Base-by-base conservation (phyloP, 37 sponge, comb jelly and placozoan species). In the Lycopodina hypogea region DNA sequence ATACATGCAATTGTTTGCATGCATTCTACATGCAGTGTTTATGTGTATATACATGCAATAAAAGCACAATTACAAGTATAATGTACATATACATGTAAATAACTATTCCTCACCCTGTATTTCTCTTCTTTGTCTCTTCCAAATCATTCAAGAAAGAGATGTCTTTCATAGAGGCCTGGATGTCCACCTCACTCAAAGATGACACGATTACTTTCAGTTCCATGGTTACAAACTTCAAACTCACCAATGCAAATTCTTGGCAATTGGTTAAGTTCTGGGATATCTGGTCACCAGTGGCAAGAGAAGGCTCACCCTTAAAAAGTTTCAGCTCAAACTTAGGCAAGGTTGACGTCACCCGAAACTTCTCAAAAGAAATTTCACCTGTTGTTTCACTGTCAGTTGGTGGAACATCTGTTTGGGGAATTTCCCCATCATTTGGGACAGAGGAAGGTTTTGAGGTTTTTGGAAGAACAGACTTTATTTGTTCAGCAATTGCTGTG, bases 91-190 rank as follows among this genome's bases (percentile, higher is more conserved):
- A n/a, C n/a, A n/a, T n/a, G n/a, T n/a, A n/a, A n/a, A n/a, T n/a
- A n/a, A n/a, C n/a, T 21, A 15, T 9, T 18, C 41, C 77, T 45
- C 29, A 87, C 87, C 87, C 87, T 50, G 77, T 87, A 12, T 81
- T 87, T 45, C 53, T 80, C 4, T 69, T 42, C 39, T 81, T 75
- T 41, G 41, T 76, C 77, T 76, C 71, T 17, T 74, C 56, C 71
- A 80, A 77, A 6, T 71, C 45, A 29, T 87, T 81, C 48, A 56
- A 75, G 52, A 87, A 68, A 15, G 71, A 69, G 22, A 81, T 74
- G 63, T 87, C 87, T 28, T 75, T 81, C 58, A 87, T 72, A 19
- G 75, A 41, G 32, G 87, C 81, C 75, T 74, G 58, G 3, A 87
- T 39, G 17, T 80, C 61, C 40, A 87, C 80, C 11, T 87, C 81